Evolutionary conservation across 2,113 vertebrate species (phyloP).

Genomic region (Corythoichthys intestinalis): DNA sequence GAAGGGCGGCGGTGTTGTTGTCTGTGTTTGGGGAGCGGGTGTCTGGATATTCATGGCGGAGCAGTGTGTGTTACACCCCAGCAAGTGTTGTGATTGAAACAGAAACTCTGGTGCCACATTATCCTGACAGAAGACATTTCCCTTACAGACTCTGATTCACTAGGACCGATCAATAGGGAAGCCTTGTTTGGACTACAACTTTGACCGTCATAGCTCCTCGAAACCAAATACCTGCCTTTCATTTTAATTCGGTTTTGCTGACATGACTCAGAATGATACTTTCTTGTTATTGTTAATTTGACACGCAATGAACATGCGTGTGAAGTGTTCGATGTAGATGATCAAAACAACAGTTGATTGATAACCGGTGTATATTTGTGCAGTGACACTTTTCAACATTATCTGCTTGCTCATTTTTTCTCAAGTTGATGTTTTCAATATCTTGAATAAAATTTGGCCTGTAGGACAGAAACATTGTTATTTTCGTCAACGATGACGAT

Average conservation of each 20-base stretch:
- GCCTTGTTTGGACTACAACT: conserved; percentile 54
- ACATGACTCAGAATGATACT: conserved; percentile 50
- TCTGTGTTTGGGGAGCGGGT: conserved; percentile 60
- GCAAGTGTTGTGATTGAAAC: conserved; percentile 71
- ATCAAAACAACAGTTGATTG: neutral
- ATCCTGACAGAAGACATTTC: conserved; percentile 70
- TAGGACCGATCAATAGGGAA: conserved; percentile 63
- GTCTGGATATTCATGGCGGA: conserved; percentile 51
- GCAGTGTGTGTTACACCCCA: conserved; percentile 59
- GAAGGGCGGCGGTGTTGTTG: conserved; percentile 33
- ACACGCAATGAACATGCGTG: conserved; percentile 20
- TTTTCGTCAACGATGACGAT: too few species aligned
- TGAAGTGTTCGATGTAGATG: neutral
- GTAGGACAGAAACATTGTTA: too few species aligned
- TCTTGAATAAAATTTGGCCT: too few species aligned
- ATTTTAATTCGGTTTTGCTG: conserved; percentile 59
- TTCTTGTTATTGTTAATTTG: conserved; percentile 48
- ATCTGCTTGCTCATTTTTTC: neutral
- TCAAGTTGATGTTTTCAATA: too few species aligned
- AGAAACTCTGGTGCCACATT: conserved; percentile 62
- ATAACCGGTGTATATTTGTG: neutral
- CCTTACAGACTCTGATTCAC: conserved; percentile 63
- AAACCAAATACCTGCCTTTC: conserved; percentile 66
- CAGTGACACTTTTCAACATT: neutral
- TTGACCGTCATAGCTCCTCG: conserved; percentile 57